Evolutionary conservation across 2,888 invertebrate genomes (phyloP).

Genomic region (Ceratothoa steindachneri): DNA sequence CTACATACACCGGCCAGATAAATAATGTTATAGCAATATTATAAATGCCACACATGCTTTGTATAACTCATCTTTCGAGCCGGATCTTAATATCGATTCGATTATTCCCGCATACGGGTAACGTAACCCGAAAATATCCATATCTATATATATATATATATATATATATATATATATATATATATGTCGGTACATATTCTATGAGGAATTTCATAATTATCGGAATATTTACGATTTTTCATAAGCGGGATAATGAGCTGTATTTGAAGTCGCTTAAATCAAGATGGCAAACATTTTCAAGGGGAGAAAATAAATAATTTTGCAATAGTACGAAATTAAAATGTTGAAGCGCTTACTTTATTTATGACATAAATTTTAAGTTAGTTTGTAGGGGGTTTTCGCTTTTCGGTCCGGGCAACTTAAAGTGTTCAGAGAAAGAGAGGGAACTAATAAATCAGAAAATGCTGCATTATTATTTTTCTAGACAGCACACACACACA

Average conservation of each 20-base stretch:
- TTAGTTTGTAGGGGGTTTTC: not conserved
- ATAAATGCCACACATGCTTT: no score
- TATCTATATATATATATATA: constrained; percentile 14
- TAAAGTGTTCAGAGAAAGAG: no score
- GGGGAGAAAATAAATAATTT: not conserved
- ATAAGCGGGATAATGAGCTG: not conserved
- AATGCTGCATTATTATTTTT: no score
- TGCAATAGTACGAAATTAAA: not conserved
- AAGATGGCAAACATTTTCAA: not conserved
- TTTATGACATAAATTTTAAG: not conserved
- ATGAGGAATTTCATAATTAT: not conserved
- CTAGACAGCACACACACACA: no score
- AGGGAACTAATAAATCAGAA: no score
- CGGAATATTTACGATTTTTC: not conserved
- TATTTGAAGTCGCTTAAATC: not conserved
- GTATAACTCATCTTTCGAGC: no score
- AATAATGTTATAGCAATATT: not conserved
- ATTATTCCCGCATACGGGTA: no score
- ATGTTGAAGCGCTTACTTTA: not conserved
- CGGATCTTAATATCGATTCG: no score
- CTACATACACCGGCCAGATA: not conserved
- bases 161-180: constrained; percentile 15
- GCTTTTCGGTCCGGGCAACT: no score
- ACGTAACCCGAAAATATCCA: no score
- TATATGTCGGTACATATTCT: not conserved